Evolutionary conservation across 2,888 invertebrate species (phyloP).

Genomic region (Hydraecia micacea): DNA sequence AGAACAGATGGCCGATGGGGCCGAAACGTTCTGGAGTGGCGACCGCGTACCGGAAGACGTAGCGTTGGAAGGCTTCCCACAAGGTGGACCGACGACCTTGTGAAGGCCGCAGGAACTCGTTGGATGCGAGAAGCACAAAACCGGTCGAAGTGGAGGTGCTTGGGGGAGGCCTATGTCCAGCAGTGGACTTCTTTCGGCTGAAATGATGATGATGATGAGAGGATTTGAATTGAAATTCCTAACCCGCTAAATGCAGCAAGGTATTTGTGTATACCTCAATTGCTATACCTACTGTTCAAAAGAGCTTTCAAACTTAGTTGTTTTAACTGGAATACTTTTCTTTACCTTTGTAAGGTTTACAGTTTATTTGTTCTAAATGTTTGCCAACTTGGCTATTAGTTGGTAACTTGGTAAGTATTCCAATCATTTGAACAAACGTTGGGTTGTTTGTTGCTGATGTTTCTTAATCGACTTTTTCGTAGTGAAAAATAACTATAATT

Average conservation of each 20-base stretch:
- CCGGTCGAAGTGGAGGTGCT: too few species aligned
- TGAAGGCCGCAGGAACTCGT: too few species aligned
- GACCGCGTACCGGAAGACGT: too few species aligned
- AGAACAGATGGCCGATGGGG: too few species aligned
- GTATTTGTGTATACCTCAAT: background rate
- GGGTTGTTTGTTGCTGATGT: constrained; percentile 4
- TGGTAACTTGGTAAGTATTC: constrained; percentile 51
- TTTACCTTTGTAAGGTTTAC: constrained; percentile 28
- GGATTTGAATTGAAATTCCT: background rate
- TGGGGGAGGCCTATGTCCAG: too few species aligned
- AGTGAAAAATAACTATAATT: too few species aligned
- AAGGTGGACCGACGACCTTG: too few species aligned
- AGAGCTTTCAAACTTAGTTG: constrained; percentile 2
- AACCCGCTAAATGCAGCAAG: background rate
- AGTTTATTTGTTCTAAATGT: constrained; percentile 36
- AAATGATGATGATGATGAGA: too few species aligned
- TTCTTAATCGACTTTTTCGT: constrained; percentile 5
- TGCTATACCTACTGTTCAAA: background rate
- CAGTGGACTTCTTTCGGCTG: too few species aligned
- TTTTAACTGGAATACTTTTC: constrained; percentile 23
- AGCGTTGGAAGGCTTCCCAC: too few species aligned
- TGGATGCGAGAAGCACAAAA: too few species aligned
- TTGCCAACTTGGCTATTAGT: constrained; percentile 34
- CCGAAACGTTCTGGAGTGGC: too few species aligned
- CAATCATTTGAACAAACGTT: constrained; percentile 49